phyloP scores from a whole-genome alignment of 2,888 invertebrate species.

The Cheilosia impressa region DNA sequence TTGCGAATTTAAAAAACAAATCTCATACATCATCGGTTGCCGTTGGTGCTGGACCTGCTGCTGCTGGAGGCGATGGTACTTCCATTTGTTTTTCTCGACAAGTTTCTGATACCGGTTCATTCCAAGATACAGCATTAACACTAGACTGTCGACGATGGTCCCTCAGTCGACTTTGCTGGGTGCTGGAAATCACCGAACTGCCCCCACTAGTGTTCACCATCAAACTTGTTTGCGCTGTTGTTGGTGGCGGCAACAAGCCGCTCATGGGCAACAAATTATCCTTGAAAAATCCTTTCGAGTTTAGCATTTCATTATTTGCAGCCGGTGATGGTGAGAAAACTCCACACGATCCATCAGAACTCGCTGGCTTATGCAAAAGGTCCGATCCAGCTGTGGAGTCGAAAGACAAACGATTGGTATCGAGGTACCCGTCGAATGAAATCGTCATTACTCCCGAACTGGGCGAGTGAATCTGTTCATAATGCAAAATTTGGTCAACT shows the following conservation, averaged over 20 bases:
- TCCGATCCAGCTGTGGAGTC: conserved; percentile 91
- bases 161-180: conserved; percentile 55
- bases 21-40: conserved; percentile 54
- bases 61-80: background rate
- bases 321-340: conserved; percentile 93
- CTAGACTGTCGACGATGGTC: conserved; percentile 82
- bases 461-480: conserved; percentile 88
- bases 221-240: conserved; percentile 75
- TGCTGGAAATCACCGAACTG: conserved; percentile 78
- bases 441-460: conserved; percentile 93
- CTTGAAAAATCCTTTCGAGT: conserved; percentile 45
- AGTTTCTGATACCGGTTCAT: conserved; percentile 82
- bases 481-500: conserved; percentile 42
- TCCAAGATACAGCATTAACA: conserved; percentile 83
- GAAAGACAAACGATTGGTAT: conserved; percentile 92
- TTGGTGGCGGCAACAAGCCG: conserved; percentile 76
- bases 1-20: conserved; percentile 21
- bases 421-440: conserved; percentile 93
- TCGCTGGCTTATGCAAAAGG: conserved; percentile 85
- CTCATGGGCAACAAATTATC: conserved; percentile 66
- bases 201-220: conserved; percentile 77
- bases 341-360: conserved; percentile 92
- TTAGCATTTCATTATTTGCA: conserved; percentile 40
- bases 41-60: background rate
- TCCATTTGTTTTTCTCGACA: conserved; percentile 64